Evolutionary conservation across 2,797 vertebrate species (phyloP), one percentile per base, ranked within the genome.

Genomic region (Hyperoplus immaculatus): DNA sequence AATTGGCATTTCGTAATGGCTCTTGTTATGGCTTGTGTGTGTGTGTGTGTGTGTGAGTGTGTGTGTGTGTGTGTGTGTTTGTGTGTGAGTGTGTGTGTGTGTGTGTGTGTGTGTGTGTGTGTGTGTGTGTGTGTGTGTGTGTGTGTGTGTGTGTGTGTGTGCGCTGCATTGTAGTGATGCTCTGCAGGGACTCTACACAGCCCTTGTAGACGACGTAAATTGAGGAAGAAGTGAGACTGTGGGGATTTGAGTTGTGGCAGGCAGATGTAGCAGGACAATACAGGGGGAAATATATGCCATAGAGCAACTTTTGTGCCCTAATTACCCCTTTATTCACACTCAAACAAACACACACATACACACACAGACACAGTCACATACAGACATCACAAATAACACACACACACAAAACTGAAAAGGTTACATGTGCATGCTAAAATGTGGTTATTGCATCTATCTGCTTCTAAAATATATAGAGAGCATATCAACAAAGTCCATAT

Each of bases 1-100:
- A 96, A 98, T 97, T 92, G 91, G 80, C 84, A 92, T 92, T 97
- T 96, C 96, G 96, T 97, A 97, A 96, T 95, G 95, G 96, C 87
- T 95, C 95, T 97, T 95, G 29, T 29, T 29, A 29, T 29, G 29
- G 29, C 29, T 29, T 29, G 29, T 95, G 89, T 95, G 93, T 94
- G 86, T 75, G 66, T 80, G 89, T 94, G 94, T 94, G 78, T 80
- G 18, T 62, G 49, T 75, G 79, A 21, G 59, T 47, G 63, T 67
- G 73, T 62, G 78, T 54, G 78, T 61, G 54, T 59, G 16, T 81
- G 63, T 93, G 92, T 93, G 82, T 70, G 67, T 77, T 90, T 93
- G 47, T 72, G 63, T 50, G 57, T 68, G 69, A 70, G 55, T 66
- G 75, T 50, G 75, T 53, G 45, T 58, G 9, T 78, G 60, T 93